Percentiles rank a stretch among this genome's conserved stretches.
Evolutionary conservation across 2,888 invertebrate genomes (phyloP).

Genomic region (Erebia ligea): DNA sequence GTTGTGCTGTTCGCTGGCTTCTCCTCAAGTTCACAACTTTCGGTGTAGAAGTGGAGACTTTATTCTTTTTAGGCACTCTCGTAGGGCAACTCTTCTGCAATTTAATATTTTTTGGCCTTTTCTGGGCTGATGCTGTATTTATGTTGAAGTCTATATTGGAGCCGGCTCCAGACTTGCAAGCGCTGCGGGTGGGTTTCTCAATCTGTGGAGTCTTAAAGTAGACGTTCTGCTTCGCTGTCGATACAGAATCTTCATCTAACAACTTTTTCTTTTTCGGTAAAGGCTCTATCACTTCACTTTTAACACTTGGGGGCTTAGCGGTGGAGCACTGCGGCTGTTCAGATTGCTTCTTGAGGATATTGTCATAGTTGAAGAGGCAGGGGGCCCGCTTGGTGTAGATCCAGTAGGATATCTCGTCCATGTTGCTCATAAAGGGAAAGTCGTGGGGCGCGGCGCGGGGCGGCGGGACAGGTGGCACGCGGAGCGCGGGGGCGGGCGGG

Average conservation of each 20-base stretch:
- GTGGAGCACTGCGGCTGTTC: slow-evolving; percentile 60
- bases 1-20: slow-evolving; percentile 63
- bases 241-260: slow-evolving; percentile 62
- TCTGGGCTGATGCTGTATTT: slow-evolving; percentile 58
- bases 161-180: slow-evolving; percentile 57
- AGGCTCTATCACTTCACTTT: slow-evolving; percentile 49
- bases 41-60: slow-evolving; percentile 69
- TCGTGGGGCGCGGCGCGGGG: slow-evolving; percentile 35
- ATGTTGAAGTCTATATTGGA: slow-evolving; percentile 72
- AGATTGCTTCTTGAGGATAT: slow-evolving; percentile 56
- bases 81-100: slow-evolving; percentile 53
- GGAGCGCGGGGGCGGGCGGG: slow-evolving; percentile 39
- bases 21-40: slow-evolving; percentile 60
- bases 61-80: slow-evolving; percentile 60
- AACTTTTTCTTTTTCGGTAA: slow-evolving; percentile 64
- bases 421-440: slow-evolving; percentile 72
- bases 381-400: slow-evolving; percentile 74
- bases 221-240: slow-evolving; percentile 60
- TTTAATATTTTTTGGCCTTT: slow-evolving; percentile 58
- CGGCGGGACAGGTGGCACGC: slow-evolving; percentile 31
- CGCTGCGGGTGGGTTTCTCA: slow-evolving; percentile 50
- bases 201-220: slow-evolving; percentile 64
- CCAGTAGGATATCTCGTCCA: slow-evolving; percentile 79
- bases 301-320: slow-evolving; percentile 53
- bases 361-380: slow-evolving; percentile 72